Evolutionary conservation across 23 tunicate species (phyloP).

Genomic region (Diplosoma virens): DNA sequence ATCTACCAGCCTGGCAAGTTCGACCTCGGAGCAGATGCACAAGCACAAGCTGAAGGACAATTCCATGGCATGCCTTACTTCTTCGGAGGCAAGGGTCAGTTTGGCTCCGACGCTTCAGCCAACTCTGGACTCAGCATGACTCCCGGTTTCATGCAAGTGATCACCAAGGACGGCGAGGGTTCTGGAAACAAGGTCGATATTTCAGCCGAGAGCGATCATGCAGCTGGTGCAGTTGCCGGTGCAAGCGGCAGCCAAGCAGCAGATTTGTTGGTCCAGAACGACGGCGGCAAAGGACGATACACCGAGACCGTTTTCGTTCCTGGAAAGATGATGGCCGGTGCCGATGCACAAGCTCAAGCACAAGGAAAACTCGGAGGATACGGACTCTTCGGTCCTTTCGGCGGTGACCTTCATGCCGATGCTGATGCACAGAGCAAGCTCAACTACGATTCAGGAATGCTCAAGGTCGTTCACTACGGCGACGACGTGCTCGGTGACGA

Average conservation of each 20-base stretch:
- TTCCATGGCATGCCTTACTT: not conserved
- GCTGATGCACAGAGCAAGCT: conserved; percentile 10
- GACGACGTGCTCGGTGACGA: not conserved
- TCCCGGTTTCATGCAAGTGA: not conserved
- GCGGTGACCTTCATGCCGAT: not conserved
- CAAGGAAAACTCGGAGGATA: not conserved
- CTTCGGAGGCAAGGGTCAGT: conserved; percentile 17
- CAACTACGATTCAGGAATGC: not conserved
- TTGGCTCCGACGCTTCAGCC: not conserved
- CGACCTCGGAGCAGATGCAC: not conserved
- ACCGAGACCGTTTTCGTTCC: conserved; percentile 16
- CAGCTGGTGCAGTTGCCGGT: not conserved
- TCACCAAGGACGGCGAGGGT: not conserved
- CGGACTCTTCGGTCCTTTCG: not conserved
- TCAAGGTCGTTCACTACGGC: not conserved
- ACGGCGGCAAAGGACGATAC: not conserved
- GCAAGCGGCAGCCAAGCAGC: conserved; percentile 9
- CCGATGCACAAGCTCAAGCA: not conserved
- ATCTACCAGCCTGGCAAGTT: not conserved
- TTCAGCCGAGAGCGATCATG: conserved; percentile 1
- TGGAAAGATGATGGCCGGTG: conserved; percentile 1
- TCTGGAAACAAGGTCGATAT: not conserved
- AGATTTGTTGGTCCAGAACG: not conserved
- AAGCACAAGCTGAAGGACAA: not conserved
- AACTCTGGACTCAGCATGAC: not conserved